phyloP scores from a whole-genome alignment of 2,797 vertebrate genomes.

The Sardinella longiceps region DNA sequence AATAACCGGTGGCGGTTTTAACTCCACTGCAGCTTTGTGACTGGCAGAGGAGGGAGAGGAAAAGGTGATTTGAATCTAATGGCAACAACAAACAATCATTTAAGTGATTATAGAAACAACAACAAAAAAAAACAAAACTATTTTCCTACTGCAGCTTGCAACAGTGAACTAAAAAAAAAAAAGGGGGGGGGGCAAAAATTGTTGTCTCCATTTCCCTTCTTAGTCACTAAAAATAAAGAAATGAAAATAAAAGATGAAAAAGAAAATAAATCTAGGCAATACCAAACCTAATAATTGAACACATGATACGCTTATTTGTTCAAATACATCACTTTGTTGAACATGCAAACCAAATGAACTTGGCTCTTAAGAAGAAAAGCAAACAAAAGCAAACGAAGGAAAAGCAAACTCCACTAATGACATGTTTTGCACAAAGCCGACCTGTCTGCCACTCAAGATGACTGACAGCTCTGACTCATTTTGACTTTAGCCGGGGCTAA shows the following conservation, averaged over 20 bases:
- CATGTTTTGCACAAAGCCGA: constrained; percentile 7
- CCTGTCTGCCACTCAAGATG: constrained; percentile 62
- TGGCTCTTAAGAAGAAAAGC: constrained; percentile 6
- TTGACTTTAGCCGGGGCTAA: constrained; percentile 56
- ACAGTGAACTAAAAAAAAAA: background rate
- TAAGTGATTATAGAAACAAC: constrained; percentile 52
- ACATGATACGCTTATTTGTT: constrained; percentile 10
- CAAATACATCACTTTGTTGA: constrained; percentile 4
- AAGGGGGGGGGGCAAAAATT: background rate
- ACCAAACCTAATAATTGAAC: constrained; percentile 3
- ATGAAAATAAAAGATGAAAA: background rate
- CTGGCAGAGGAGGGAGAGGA: constrained; percentile 61
- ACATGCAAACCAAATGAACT: constrained; percentile 18
- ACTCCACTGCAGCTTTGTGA: constrained; percentile 72
- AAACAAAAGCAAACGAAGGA: background rate
- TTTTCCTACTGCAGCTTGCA: constrained; percentile 26
- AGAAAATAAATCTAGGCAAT: background rate
- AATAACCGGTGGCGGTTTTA: constrained; percentile 72
- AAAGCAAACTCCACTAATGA: background rate
- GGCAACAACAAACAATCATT: constrained; percentile 63
- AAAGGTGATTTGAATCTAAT: constrained; percentile 69
- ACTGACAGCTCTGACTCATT: constrained; percentile 63
- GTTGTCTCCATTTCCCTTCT: background rate
- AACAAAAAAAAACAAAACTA: constrained; percentile 38
- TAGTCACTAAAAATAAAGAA: background rate